A percentile compares a stretch with the other conserved stretches of the same genome.
These are phyloP conservation scores for Cheilosia urbana DNA, from an alignment of 2,888 invertebrate species.

Conservation along the genomic window DNA sequence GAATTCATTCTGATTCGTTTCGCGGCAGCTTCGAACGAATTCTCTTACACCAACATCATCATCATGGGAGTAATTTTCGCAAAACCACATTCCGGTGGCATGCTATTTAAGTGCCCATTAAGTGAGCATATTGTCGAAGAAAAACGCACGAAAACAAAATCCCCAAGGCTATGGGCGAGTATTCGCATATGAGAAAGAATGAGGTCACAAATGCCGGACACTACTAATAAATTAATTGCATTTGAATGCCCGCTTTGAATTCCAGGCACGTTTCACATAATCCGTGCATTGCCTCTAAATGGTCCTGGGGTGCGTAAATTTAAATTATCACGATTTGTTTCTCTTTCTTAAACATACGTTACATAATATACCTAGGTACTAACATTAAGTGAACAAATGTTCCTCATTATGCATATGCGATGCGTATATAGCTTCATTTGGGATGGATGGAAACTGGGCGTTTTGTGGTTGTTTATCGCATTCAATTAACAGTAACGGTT, in stretches of 20 bases:
- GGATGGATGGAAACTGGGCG: no score
- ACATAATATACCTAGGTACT: no score
- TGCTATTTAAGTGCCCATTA: slow-evolving; percentile 25
- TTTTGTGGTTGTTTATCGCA: no score
- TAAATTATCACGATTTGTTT: slow-evolving; percentile 30
- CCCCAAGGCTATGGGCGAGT: not conserved
- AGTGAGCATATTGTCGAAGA: slow-evolving; percentile 11
- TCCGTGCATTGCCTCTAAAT: slow-evolving; percentile 55
- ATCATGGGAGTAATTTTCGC: not conserved
- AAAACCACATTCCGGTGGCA: slow-evolving; percentile 10
- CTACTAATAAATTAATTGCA: slow-evolving; percentile 55
- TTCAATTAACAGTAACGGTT: no score
- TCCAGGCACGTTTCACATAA: slow-evolving; percentile 58
- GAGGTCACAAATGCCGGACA: slow-evolving; percentile 39
- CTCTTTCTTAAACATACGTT: not conserved
- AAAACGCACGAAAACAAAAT: not conserved
- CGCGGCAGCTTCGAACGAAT: not conserved
- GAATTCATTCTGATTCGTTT: slow-evolving; percentile 39
- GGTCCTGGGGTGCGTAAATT: slow-evolving; percentile 40
- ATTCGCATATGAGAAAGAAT: slow-evolving; percentile 5
- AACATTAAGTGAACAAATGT: no score
- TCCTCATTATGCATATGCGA: no score
- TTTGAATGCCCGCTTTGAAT: slow-evolving; percentile 36
- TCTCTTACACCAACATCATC: slow-evolving; percentile 10
- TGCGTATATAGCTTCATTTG: no score